Base-by-base conservation (phyloP, 2,113 vertebrate species). In the Atlantisia rogersi region DNA sequence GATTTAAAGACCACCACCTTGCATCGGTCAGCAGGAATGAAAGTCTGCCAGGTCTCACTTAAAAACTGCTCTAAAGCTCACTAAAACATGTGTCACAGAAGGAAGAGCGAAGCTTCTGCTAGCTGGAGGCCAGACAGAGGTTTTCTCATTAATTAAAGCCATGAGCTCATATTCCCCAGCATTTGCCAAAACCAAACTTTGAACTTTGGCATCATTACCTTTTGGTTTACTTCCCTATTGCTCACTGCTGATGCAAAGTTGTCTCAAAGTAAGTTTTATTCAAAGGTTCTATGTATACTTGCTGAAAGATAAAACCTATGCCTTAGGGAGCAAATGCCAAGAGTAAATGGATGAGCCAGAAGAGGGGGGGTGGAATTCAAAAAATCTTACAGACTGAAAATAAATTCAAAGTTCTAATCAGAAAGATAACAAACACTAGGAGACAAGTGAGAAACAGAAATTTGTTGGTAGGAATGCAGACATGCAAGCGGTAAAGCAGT, bases 21-120 rank as follows among this genome's bases (percentile, higher is more conserved):
- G 35, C 42, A 39, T 37, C 0, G 0, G 26, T n/a, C 1, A 0
- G 29, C 6, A 70, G 52, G 35, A 76, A 83, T 5, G 37, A 42
- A 50, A 69, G 40, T 37, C 50, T 62, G 31, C 29, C 70, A 73
- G 67, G 10, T 20, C 25, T 44, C 39, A n/a, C 63, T 67, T 74
- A 42, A 62, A 76, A 82, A 74, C 32, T 63, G 22, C 24, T 70
- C 44, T 50, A 8, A 55, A 86, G 19, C 42, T 19, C 18, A 15
- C 32, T 85, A 2, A 13, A 82, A 46, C 1, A 7, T 2, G 0
- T 17, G 42, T 14, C 1, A 2, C 22, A 70, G 75, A n/a, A 77
- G 12, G 15, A 80, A 65, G 16, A 64, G 9, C 13, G 68, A 86
- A 70, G 16, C 15, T 70, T 70, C 82, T 86, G 46, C 11, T 35